Evolutionary conservation across 2,888 invertebrate genomes (phyloP), one percentile per base, ranked within the genome.

Genomic region (Mimachlamys varia): DNA sequence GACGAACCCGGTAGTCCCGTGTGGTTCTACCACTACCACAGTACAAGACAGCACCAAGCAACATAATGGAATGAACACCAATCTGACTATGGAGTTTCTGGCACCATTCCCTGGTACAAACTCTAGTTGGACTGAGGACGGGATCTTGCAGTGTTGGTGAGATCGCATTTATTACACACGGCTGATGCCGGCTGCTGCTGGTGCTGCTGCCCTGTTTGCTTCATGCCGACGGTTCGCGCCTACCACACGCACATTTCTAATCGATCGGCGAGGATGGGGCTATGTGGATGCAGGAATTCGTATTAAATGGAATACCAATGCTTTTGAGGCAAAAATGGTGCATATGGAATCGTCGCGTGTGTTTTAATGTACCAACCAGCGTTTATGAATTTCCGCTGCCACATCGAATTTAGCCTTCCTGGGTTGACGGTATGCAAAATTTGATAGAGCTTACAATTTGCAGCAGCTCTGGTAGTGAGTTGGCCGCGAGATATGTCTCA

Each of bases 151-250:
- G 76, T 27, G 76, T 15, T 76, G 22, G 76, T 76, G 76, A 76
- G 76, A 76, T 27, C 13, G 33, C 76, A 76, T 27, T 76, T 33
- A 33, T 76, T 76, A 76, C 76, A 76, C 76, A 33, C 27, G 12
- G 33, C 76, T 76, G 76, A 76, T 76, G 76, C 33, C 76, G 76
- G 76, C 76, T 76, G 76, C 76, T 76, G 76, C 27, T 76, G 76
- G 27, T 76, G 76, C 27, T 76, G 27, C 27, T 76, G 76, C 0
- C 76, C 4, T 27, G 76, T 33, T 76, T 27, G 76, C 76, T 33
- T 76, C 76, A 76, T 76, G 76, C 76, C 76, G 76, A 76, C 76
- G 76, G 76, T 76, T 76, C 76, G 76, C 76, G 76, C 76, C 76
- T 76, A 76, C 15, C 76, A 27, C 13, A 76, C 76, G 33, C 76